Percentiles rank a stretch among this genome's conserved stretches.
Conservation (phyloP, 2,888 invertebrate genomes). For the Anarsia innoxiella region DNA sequence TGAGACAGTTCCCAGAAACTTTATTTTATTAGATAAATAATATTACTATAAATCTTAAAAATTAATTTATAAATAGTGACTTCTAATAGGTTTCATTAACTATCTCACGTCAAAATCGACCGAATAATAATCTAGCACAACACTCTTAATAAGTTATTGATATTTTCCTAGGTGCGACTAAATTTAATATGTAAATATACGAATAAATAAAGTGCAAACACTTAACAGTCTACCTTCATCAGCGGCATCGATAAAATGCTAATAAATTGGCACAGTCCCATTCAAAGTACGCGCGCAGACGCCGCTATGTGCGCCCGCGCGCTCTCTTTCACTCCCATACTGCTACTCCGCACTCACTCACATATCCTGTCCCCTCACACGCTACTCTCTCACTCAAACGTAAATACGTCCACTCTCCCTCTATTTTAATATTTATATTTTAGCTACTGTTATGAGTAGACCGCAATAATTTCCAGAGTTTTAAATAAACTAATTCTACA, state of each 20-base stretch:
- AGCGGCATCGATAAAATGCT: slow-evolving; percentile 66
- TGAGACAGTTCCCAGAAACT: slow-evolving; percentile 60
- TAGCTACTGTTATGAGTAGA: slow-evolving; percentile 53
- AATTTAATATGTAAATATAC: slow-evolving; percentile 68
- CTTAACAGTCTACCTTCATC: slow-evolving; percentile 71
- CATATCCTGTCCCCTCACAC: slow-evolving; percentile 19
- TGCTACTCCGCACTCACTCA: slow-evolving; percentile 10
- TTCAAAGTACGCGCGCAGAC: slow-evolving; percentile 41
- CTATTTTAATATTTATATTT: slow-evolving; percentile 48
- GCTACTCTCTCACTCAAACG: slow-evolving; percentile 23
- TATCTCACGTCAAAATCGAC: slow-evolving; percentile 67
- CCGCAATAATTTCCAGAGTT: slow-evolving; percentile 49
- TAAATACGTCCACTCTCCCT: slow-evolving; percentile 28
- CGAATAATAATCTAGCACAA: slow-evolving; percentile 71
- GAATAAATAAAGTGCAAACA: slow-evolving; percentile 77
- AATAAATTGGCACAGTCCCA: slow-evolving; percentile 73
- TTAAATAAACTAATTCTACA: slow-evolving; percentile 61
- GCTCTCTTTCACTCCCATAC: slow-evolving; percentile 5
- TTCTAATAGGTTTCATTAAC: slow-evolving; percentile 58
- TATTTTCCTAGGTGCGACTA: slow-evolving; percentile 75
- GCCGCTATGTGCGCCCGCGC: slow-evolving; percentile 9
- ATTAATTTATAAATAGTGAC: slow-evolving; percentile 72
- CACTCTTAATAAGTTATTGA: slow-evolving; percentile 76
- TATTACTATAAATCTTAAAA: slow-evolving; percentile 69
- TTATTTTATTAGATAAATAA: slow-evolving; percentile 59